A percentile compares a stretch with the other conserved stretches of the same genome.
Conservation (phyloP, 2,113 vertebrate species). For the Aptenodytes forsteri region DNA sequence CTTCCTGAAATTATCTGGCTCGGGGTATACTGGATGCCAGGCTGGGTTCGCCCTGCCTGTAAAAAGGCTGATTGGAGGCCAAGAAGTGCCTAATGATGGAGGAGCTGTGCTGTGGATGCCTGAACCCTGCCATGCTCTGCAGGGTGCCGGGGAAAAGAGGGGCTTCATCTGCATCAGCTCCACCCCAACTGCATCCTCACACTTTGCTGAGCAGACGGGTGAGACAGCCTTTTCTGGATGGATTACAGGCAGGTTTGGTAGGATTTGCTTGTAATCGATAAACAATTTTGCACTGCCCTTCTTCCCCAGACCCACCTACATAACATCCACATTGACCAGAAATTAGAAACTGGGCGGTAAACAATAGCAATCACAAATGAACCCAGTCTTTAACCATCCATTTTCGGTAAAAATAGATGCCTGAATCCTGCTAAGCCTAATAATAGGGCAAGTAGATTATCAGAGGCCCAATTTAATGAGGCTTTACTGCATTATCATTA, state of each 20-base stretch:
- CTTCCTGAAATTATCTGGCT: not conserved
- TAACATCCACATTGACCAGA: not conserved
- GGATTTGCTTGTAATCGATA: constrained; percentile 8
- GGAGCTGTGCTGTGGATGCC: not conserved
- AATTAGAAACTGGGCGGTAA: constrained; percentile 39
- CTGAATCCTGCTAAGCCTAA: constrained; percentile 57
- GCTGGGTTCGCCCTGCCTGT: not conserved
- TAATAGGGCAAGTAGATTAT: constrained; percentile 61
- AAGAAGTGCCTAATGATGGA: not conserved
- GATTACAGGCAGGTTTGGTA: not conserved
- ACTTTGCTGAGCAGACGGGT: not conserved
- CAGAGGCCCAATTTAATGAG: constrained; percentile 58
- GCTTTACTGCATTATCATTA: constrained; percentile 60
- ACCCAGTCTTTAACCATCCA: constrained; percentile 23
- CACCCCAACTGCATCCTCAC: not conserved
- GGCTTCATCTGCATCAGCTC: not conserved
- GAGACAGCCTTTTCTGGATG: constrained; percentile 11
- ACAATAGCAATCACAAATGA: constrained; percentile 18
- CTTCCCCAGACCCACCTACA: not conserved
- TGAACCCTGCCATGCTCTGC: not conserved
- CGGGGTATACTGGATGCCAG: not conserved
- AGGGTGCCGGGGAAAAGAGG: not conserved
- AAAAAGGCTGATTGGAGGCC: not conserved
- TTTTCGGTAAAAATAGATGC: constrained; percentile 63
- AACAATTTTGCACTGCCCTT: constrained; percentile 7